Conservation (phyloP, 2,888 invertebrate genomes). For the Drosophila setosimentum region DNA sequence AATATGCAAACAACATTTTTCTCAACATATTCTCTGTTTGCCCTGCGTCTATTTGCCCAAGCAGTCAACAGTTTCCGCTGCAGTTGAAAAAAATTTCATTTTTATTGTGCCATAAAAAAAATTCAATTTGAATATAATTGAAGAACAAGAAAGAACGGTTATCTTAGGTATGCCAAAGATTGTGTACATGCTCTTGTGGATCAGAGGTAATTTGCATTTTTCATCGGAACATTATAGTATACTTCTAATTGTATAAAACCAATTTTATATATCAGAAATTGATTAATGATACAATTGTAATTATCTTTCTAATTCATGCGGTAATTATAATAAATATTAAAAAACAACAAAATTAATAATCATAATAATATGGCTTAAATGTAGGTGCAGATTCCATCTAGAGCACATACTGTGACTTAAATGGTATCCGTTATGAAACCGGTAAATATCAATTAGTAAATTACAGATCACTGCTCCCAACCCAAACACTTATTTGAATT, state of each 20-base stretch:
- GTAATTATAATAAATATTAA: neutral
- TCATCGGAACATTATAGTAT: neutral
- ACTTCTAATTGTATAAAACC: neutral
- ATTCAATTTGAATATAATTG: neutral
- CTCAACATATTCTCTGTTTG: conserved; percentile 13
- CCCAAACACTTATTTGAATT: neutral
- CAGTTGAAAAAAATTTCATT: conserved; percentile 8
- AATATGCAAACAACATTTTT: conserved; percentile 33
- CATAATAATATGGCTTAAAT: neutral
- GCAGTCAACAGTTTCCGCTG: conserved; percentile 44
- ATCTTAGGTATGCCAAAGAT: neutral
- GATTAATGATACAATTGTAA: neutral
- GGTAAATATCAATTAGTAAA: neutral
- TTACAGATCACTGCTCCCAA: neutral
- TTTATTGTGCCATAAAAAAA: neutral
- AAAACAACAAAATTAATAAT: neutral
- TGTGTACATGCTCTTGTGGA: neutral
- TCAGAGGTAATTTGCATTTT: neutral
- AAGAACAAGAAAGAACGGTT: neutral
- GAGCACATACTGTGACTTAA: neutral
- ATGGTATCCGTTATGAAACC: neutral
- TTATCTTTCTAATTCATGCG: neutral
- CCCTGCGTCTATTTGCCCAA: conserved; percentile 28
- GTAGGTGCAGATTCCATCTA: neutral
- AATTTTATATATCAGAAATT: neutral